Evolutionary conservation across 2,113 vertebrate species (phyloP).

Genomic region (Sturnus vulgaris): DNA sequence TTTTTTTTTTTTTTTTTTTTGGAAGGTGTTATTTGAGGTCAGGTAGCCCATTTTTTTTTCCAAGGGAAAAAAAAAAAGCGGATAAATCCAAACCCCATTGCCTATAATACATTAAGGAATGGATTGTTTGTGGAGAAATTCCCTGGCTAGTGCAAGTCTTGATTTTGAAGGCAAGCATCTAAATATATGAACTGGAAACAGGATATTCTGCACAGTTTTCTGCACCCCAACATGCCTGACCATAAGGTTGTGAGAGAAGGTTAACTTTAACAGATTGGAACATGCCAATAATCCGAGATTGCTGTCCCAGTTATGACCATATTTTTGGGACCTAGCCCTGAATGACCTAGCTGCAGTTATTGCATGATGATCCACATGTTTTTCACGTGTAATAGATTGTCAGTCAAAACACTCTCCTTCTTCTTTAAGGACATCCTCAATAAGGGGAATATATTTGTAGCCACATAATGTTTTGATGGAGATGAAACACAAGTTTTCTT

Average conservation of each 20-base stretch:
- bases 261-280: neutral
- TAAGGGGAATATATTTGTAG: neutral
- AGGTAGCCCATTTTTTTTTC: neutral
- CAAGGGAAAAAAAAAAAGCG: neutral
- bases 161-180: neutral
- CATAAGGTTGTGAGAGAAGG: neutral
- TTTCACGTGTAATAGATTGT: neutral
- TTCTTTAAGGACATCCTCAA: neutral
- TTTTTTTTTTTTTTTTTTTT: neutral
- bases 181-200: neutral
- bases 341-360: neutral
- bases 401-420: neutral
- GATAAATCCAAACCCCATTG: neutral
- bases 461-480: neutral
- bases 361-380: fast-evolving
- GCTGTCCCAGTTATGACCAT: neutral
- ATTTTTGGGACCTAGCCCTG: neutral
- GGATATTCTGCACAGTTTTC: neutral
- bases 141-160: neutral
- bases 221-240: neutral
- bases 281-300: neutral
- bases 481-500: neutral
- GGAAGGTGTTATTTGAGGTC: neutral
- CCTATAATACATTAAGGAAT: neutral
- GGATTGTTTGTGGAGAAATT: neutral